These are phyloP conservation scores for Triplophysa rosa DNA, from an alignment of 2,113 vertebrate species.

Conservation along the genomic window DNA sequence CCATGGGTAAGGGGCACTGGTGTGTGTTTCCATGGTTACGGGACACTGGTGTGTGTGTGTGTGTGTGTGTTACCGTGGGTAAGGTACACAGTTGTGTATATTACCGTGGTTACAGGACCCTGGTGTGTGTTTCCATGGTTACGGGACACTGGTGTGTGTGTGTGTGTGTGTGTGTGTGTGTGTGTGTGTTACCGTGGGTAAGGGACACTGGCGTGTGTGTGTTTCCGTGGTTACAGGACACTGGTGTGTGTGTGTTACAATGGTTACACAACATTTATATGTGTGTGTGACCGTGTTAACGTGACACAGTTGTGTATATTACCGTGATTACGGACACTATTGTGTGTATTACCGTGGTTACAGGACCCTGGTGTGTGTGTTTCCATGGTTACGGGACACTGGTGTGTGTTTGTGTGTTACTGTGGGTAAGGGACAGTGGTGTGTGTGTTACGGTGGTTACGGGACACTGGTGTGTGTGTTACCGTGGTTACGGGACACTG, in stretches of 20 bases:
- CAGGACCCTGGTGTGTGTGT: neutral
- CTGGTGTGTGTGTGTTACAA: neutral
- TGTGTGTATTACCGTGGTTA: neutral
- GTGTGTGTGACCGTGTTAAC: conserved; percentile 6
- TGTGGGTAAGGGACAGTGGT: neutral
- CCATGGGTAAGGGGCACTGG: too few relatives aligned
- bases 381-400: too few relatives aligned
- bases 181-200: neutral
- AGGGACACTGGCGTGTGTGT: too few relatives aligned
- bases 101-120: neutral
- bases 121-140: too few relatives aligned
- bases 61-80: neutral
- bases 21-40: too few relatives aligned
- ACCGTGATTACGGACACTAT: too few relatives aligned
- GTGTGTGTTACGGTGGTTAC: neutral
- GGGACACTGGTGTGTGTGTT: neutral
- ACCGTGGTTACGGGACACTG: conserved; percentile 79
- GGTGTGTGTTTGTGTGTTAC: conserved; percentile 29
- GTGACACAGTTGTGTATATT: neutral
- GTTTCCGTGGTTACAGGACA: neutral
- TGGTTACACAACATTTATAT: too few relatives aligned
- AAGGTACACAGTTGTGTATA: neutral
- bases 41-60: conserved; percentile 74
- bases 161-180: too few relatives aligned
- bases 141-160: conserved; percentile 4